Conservation (phyloP, 2,888 invertebrate species). For the Masnerella sp. region DNA sequence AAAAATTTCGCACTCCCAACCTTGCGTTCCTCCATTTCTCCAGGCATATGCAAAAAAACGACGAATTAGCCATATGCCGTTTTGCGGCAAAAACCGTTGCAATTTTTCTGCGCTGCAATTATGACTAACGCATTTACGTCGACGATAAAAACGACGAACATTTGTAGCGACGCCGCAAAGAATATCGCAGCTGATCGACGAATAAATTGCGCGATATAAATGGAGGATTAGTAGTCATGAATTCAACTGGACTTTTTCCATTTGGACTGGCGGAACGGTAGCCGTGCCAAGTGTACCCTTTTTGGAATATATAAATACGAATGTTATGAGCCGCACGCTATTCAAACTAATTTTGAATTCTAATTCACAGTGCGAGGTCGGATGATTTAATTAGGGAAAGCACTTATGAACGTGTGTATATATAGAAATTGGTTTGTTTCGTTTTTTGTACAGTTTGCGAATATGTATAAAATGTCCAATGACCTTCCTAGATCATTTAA, state of each 20-base stretch:
- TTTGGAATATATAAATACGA: conserved; percentile 21
- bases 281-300: conserved; percentile 8
- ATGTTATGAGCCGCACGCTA: not conserved
- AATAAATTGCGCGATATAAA: conserved; percentile 17
- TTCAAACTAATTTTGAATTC: not conserved
- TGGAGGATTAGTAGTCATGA: conserved; percentile 34
- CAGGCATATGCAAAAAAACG: conserved; percentile 10
- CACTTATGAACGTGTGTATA: too few relatives aligned
- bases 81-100: conserved; percentile 41
- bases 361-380: not conserved
- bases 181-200: conserved; percentile 17
- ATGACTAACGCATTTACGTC: conserved; percentile 28
- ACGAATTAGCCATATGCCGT: conserved; percentile 50
- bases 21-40: conserved; percentile 17
- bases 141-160: conserved; percentile 28
- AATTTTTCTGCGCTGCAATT: conserved; percentile 40
- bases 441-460: too few relatives aligned
- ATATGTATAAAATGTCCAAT: too few relatives aligned
- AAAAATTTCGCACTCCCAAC: conserved; percentile 34
- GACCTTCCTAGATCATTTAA: too few relatives aligned
- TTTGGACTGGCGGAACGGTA: conserved; percentile 8
- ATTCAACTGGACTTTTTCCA: conserved; percentile 20
- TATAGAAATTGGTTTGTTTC: too few relatives aligned
- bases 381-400: not conserved
- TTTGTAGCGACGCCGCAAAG: conserved; percentile 12